Percentiles rank a stretch among this genome's conserved stretches.
phyloP scores from a whole-genome alignment of 64 coral and sea anemone species.

The Montipora cactus region DNA sequence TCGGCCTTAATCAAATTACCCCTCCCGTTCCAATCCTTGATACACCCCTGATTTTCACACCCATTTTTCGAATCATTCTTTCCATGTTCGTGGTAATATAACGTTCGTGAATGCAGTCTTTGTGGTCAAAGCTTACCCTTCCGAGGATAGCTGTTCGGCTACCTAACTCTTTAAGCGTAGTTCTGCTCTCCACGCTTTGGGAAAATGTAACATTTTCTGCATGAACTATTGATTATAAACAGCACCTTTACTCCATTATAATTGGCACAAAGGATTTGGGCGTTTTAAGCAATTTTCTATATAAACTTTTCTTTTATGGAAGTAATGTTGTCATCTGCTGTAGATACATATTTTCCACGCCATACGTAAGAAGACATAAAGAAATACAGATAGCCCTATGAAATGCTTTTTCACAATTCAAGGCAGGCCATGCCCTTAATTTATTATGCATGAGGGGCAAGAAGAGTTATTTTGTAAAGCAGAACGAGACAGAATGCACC shows the following conservation, averaged over 20 bases:
- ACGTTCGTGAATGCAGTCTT: background rate
- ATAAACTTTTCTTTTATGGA: conserved; percentile 51
- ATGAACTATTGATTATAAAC: conserved; percentile 62
- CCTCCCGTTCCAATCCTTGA: conserved; percentile 65
- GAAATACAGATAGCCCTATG: background rate
- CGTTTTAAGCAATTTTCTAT: conserved; percentile 63
- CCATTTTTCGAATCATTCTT: conserved; percentile 30
- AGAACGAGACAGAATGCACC: conserved; percentile 22
- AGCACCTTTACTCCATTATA: conserved; percentile 54
- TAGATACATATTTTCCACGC: conserved; percentile 51
- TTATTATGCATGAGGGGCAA: conserved; percentile 43
- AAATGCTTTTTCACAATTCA: background rate
- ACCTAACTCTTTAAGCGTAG: background rate
- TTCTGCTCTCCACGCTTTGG: conserved; percentile 21
- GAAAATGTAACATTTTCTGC: conserved; percentile 45
- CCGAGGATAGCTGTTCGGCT: conserved; percentile 14
- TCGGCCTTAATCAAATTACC: conserved; percentile 96
- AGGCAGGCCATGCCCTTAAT: conserved; percentile 42
- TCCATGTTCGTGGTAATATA: conserved; percentile 9
- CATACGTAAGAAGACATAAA: conserved; percentile 29
- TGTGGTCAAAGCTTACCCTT: conserved; percentile 9
- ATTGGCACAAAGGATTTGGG: conserved; percentile 41
- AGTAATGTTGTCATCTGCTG: conserved; percentile 52
- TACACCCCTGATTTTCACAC: conserved; percentile 77
- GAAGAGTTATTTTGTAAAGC: conserved; percentile 28